Conservation (phyloP, 2,888 invertebrate genomes). For the Erebia palarica region DNA sequence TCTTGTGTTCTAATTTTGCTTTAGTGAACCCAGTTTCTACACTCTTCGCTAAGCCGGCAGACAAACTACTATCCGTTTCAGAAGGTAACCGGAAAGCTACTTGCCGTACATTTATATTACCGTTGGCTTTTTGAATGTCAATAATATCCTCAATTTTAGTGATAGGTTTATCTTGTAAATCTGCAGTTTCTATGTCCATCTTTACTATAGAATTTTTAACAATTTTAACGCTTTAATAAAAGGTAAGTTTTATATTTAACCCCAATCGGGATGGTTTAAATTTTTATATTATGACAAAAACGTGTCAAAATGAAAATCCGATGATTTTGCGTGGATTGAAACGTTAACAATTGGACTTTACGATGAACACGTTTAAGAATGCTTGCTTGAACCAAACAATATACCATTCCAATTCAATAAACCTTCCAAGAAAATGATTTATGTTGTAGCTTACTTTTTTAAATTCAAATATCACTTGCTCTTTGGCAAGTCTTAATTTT, state of each 20-base stretch:
- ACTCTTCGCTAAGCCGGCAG: constrained; percentile 57
- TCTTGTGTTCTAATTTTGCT: constrained; percentile 49
- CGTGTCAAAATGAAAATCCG: not conserved
- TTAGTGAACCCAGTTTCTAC: constrained; percentile 62
- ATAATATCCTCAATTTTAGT: constrained; percentile 75
- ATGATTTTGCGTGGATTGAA: not conserved
- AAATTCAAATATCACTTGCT: too few species aligned
- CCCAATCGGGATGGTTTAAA: constrained; percentile 43
- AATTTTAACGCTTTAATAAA: constrained; percentile 18
- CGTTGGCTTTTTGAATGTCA: constrained; percentile 73
- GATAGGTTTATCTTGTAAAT: constrained; percentile 54
- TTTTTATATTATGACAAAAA: constrained; percentile 13
- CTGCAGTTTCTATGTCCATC: constrained; percentile 54
- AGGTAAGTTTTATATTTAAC: constrained; percentile 27
- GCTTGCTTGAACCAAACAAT: not conserved
- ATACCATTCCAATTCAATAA: too few species aligned
- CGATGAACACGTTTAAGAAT: not conserved
- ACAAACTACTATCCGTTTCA: constrained; percentile 53
- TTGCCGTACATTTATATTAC: constrained; percentile 59
- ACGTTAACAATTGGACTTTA: not conserved
- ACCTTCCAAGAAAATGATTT: too few species aligned
- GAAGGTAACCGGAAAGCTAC: constrained; percentile 65
- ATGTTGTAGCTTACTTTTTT: too few species aligned
- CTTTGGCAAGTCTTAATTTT: too few species aligned
- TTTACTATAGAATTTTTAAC: constrained; percentile 44